These are phyloP conservation scores for Tenualosa ilisha DNA, from an alignment of 2,797 vertebrate genomes.

Conservation along the genomic window DNA sequence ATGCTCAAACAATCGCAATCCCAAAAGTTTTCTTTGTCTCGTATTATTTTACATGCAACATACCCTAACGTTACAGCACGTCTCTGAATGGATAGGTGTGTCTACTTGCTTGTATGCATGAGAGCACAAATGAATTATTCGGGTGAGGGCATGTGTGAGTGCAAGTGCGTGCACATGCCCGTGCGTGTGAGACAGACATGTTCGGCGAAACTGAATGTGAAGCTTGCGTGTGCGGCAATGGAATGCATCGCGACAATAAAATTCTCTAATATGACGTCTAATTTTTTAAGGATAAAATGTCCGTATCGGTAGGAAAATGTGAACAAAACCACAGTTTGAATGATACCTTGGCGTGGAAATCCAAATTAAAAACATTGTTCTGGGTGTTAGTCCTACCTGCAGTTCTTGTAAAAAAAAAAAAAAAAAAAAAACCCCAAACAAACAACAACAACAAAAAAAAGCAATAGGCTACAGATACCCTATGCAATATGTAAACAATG, in stretches of 20 bases:
- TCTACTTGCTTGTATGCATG: background rate
- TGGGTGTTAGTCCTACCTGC: background rate
- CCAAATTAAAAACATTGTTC: background rate
- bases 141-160: background rate
- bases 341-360: background rate
- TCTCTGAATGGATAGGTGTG: background rate
- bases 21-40: background rate
- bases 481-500: too few relatives aligned
- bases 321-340: background rate
- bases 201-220: background rate
- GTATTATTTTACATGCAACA: background rate
- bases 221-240: background rate
- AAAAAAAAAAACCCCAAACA: too few relatives aligned
- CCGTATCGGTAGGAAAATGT: background rate
- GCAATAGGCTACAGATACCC: too few relatives aligned
- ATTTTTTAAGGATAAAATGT: background rate
- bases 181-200: constrained; percentile 7
- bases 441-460: too few relatives aligned
- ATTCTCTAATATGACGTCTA: background rate
- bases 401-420: background rate
- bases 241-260: background rate
- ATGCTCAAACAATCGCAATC: background rate
- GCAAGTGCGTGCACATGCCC: background rate
- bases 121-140: background rate
- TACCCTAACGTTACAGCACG: background rate